These are phyloP conservation scores for Centropristis striata DNA, from an alignment of 2,113 vertebrate genomes.

Conservation along the genomic window DNA sequence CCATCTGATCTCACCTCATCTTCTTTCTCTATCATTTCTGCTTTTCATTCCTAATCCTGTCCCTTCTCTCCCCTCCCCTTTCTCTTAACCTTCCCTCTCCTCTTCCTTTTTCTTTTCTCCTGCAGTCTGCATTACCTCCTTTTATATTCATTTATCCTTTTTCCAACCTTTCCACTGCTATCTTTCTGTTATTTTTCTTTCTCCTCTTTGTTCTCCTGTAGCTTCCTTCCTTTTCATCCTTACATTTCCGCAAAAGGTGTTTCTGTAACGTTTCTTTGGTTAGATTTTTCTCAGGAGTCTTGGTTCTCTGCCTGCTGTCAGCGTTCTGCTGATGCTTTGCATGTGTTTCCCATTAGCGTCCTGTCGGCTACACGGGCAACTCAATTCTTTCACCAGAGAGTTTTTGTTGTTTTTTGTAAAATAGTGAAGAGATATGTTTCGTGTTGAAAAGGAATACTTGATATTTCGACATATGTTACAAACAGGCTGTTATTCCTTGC, in stretches of 20 bases:
- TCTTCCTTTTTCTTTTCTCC: not conserved
- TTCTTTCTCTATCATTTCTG: not conserved
- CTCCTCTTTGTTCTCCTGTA: not conserved
- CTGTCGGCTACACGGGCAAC: not conserved
- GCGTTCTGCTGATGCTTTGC: conserved; percentile 1
- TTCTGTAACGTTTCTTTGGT: conserved; percentile 14
- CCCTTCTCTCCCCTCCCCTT: not conserved
- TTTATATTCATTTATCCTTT: not conserved
- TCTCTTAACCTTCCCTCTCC: not conserved
- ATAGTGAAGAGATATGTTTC: not conserved
- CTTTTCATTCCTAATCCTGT: not conserved
- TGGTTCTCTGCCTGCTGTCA: conserved; percentile 6
- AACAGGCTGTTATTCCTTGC: not conserved
- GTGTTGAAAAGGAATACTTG: not conserved
- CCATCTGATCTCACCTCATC: not conserved
- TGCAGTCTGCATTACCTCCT: not conserved
- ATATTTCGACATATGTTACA: not conserved
- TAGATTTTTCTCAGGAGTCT: not conserved
- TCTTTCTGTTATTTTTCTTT: not conserved
- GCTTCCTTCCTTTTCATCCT: not conserved
- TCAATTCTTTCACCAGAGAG: too few species aligned
- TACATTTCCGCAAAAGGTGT: not conserved
- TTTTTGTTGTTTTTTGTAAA: too few species aligned
- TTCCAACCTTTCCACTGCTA: not conserved
- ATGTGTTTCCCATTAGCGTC: not conserved